These are phyloP conservation scores for Anastatus disparis DNA, from an alignment of 1,140 invertebrate genomes.

Conservation along the genomic window DNA sequence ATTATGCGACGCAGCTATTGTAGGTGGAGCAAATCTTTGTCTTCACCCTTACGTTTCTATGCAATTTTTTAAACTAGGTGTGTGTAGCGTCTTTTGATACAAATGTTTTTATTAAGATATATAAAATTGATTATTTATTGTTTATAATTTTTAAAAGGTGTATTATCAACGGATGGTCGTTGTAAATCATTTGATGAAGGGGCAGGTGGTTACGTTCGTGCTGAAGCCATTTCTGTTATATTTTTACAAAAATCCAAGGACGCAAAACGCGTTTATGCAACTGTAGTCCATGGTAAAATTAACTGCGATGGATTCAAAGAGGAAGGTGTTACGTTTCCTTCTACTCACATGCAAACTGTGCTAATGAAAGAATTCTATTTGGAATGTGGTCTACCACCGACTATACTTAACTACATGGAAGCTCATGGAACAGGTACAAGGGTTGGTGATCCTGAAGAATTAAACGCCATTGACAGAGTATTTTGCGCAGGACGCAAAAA, in stretches of 20 bases:
- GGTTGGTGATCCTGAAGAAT: conserved; percentile 86
- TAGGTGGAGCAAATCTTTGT: conserved; percentile 81
- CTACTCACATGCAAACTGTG: conserved; percentile 80
- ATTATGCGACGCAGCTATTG: conserved; percentile 85
- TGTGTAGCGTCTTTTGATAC: too few species aligned
- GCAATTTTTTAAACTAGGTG: conserved; percentile 72
- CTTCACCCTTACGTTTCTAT: conserved; percentile 83
- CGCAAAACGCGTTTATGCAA: conserved; percentile 79
- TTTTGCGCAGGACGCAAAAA: conserved; percentile 75
- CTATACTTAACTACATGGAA: conserved; percentile 81
- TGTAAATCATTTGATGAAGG: conserved; percentile 90
- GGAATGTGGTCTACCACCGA: conserved; percentile 80
- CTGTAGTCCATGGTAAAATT: conserved; percentile 73
- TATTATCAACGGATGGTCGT: conserved; percentile 82
- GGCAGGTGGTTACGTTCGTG: conserved; percentile 76
- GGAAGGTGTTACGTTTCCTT: conserved; percentile 90
- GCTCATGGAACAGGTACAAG: conserved; percentile 86
- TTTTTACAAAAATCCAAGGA: conserved; percentile 83
- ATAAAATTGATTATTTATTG: too few species aligned
- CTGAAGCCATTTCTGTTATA: conserved; percentile 79
- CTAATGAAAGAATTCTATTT: conserved; percentile 84
- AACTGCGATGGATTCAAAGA: conserved; percentile 84
- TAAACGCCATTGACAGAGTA: conserved; percentile 81
- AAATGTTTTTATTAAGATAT: too few species aligned
- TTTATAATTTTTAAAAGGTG: conserved; percentile 70